Conservation (phyloP, 2,113 vertebrate genomes). For the Gadus chalcogrammus region DNA sequence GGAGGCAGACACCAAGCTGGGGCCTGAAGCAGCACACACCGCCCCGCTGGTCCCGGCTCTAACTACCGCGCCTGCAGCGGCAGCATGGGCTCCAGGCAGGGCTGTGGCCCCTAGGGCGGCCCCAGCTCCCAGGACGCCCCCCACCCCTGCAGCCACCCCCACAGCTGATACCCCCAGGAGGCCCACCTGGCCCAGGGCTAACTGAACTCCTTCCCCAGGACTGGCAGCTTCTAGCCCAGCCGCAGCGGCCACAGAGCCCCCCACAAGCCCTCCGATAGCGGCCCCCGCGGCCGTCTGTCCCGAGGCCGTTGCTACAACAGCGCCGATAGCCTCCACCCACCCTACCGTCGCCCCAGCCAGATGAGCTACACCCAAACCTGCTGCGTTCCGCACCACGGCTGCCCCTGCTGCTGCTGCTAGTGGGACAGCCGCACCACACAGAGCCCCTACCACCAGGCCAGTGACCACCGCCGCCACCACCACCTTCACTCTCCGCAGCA, state of each 20-base stretch:
- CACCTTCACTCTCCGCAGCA: slow-evolving; percentile 62
- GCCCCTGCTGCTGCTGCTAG: slow-evolving; percentile 66
- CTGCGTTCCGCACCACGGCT: slow-evolving; percentile 45
- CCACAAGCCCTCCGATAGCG: slow-evolving; percentile 63
- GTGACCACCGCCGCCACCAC: slow-evolving; percentile 66
- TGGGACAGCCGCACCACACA: slow-evolving; percentile 65
- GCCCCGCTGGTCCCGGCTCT: slow-evolving; percentile 8
- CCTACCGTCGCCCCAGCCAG: slow-evolving; percentile 50
- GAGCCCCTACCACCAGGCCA: slow-evolving; percentile 63
- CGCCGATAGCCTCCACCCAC: slow-evolving; percentile 60
- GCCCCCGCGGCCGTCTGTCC: slow-evolving; percentile 65
- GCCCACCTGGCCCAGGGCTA: slow-evolving; percentile 62
- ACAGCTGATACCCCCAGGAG: slow-evolving; percentile 56
- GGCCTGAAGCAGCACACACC: slow-evolving; percentile 15
- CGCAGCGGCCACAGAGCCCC: slow-evolving; percentile 60
- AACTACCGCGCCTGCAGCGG: slow-evolving; percentile 15
- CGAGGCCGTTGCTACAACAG: slow-evolving; percentile 54
- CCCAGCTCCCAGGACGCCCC: slow-evolving; percentile 59
- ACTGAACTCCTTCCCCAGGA: slow-evolving; percentile 56
- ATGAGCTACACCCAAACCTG: slow-evolving; percentile 55
- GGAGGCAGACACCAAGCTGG: slow-evolving; percentile 11
- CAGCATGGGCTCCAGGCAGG: slow-evolving; percentile 16
- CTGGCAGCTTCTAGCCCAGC: slow-evolving; percentile 52
- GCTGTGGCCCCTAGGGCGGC: slow-evolving; percentile 53
- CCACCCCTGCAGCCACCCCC: slow-evolving; percentile 61